phyloP scores from a whole-genome alignment of 1,140 invertebrate genomes.

The Yoshiicerus persimilis region DNA sequence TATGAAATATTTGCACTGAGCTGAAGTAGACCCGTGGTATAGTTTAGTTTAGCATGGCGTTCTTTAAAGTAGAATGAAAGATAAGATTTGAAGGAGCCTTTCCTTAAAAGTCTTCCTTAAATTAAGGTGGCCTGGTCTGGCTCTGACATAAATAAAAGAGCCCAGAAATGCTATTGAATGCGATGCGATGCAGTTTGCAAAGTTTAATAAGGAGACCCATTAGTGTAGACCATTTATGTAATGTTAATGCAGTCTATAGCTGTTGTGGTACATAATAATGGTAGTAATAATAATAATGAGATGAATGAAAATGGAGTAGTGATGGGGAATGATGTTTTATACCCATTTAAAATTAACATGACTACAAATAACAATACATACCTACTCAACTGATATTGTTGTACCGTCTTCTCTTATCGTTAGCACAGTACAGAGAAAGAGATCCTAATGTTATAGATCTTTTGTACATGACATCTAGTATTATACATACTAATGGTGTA shows the following conservation, averaged over 20 bases:
- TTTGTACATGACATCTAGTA: background rate
- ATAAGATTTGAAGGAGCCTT: background rate
- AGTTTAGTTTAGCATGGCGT: background rate
- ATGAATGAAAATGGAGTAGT: conserved; percentile 5
- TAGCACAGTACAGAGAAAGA: background rate
- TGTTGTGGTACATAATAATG: background rate
- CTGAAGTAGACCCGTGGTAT: background rate
- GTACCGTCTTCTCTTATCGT: background rate
- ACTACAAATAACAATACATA: background rate
- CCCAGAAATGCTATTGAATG: background rate
- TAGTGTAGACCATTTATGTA: conserved; percentile 1
- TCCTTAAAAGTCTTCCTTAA: background rate
- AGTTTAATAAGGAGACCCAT: background rate
- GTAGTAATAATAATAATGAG: conserved; percentile 17
- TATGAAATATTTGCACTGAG: background rate
- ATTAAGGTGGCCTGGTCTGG: background rate
- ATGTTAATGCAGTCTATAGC: background rate
- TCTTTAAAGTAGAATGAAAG: background rate
- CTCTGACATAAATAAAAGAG: background rate
- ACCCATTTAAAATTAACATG: background rate
- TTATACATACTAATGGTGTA: background rate
- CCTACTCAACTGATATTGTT: background rate
- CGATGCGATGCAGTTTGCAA: background rate
- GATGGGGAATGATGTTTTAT: background rate
- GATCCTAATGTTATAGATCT: background rate